A percentile compares a stretch with the other conserved stretches of the same genome.
These are phyloP conservation scores for Brevimyrus niger DNA, from an alignment of 2,113 vertebrate genomes.

Conservation along the genomic window DNA sequence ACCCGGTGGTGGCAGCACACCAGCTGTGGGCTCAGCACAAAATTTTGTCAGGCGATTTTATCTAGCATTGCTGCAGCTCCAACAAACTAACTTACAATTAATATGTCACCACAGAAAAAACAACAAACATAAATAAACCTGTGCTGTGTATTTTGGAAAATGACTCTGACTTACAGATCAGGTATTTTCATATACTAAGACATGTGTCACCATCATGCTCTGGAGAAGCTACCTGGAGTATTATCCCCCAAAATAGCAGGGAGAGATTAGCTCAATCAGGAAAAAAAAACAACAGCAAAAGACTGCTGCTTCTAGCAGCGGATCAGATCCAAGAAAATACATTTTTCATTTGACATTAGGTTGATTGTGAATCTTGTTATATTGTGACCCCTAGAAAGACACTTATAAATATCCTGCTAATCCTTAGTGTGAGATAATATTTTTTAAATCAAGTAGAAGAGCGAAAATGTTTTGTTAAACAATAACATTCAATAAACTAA, in stretches of 20 bases:
- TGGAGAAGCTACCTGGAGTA: background rate
- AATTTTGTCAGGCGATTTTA: background rate
- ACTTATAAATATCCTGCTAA: background rate
- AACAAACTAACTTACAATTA: background rate
- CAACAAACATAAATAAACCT: background rate
- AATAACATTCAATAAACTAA: background rate
- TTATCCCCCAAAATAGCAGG: background rate
- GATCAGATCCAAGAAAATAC: background rate
- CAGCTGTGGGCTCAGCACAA: background rate
- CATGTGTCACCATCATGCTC: background rate
- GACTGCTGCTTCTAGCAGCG: background rate
- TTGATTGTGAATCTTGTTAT: background rate
- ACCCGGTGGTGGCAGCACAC: background rate
- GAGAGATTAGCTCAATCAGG: background rate
- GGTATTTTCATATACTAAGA: background rate
- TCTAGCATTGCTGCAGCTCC: background rate
- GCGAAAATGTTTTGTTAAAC: background rate
- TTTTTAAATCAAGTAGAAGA: background rate
- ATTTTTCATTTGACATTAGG: background rate
- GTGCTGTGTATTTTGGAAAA: background rate
- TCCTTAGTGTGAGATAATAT: background rate
- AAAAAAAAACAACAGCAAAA: background rate
- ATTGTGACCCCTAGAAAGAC: background rate
- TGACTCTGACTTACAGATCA: background rate
- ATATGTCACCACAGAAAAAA: background rate